These are phyloP conservation scores for Melanargia galathea DNA, from an alignment of 2,888 invertebrate genomes.

Conservation along the genomic window DNA sequence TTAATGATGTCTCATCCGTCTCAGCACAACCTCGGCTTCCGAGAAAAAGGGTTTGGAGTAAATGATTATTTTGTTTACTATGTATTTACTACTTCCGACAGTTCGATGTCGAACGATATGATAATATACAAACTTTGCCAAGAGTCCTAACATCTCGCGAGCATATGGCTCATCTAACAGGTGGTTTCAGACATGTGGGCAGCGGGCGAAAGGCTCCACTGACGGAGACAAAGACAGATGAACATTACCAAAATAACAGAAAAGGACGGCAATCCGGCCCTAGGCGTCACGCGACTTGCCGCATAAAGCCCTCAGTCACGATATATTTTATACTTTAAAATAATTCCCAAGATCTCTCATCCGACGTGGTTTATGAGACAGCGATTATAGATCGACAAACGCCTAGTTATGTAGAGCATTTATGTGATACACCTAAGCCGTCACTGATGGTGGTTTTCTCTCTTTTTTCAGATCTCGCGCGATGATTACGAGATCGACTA, in stretches of 20 bases:
- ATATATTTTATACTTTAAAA: constrained; percentile 61
- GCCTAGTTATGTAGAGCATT: constrained; percentile 15
- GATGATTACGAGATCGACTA: constrained; percentile 76
- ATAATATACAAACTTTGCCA: constrained; percentile 39
- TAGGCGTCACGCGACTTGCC: constrained; percentile 43
- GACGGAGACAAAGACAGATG: constrained; percentile 56
- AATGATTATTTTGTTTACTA: constrained; percentile 42
- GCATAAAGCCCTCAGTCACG: constrained; percentile 43
- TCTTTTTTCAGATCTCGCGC: constrained; percentile 71
- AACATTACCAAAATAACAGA: constrained; percentile 52
- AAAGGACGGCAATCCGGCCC: constrained; percentile 53
- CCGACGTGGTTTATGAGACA: constrained; percentile 44
- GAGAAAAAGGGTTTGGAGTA: constrained; percentile 11
- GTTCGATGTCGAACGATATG: constrained; percentile 53
- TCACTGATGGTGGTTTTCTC: constrained; percentile 42
- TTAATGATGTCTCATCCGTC: constrained; percentile 17
- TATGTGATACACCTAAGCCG: constrained; percentile 13
- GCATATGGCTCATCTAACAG: constrained; percentile 64
- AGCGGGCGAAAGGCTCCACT: constrained; percentile 66
- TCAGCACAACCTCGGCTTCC: not conserved
- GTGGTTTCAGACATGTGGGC: constrained; percentile 70
- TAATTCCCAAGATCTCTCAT: constrained; percentile 55
- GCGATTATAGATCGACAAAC: constrained; percentile 32
- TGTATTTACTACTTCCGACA: constrained; percentile 57
- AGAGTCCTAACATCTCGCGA: constrained; percentile 38